Evolutionary conservation across 2,113 vertebrate species (phyloP), one percentile per base, ranked within the genome.

Genomic region (Epinephelus cyanopodus): DNA sequence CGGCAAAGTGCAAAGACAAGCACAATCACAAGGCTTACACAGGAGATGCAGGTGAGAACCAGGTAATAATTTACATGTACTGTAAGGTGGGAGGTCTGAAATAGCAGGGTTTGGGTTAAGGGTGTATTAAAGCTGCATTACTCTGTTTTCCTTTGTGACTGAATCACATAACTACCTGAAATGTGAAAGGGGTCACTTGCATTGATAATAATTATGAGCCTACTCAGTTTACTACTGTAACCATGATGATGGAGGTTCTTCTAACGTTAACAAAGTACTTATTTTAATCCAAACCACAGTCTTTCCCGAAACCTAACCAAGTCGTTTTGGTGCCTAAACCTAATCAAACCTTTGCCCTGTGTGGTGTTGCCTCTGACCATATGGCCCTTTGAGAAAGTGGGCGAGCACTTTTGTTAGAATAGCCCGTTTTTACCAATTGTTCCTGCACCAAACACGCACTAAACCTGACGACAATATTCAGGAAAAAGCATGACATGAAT

Each of bases 21-120:
- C 63, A 62, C 53, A 62, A 62, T 52, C 39, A 62, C 33, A 52
- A 52, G 64, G 1, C 25, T 54, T 8, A 80, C 25, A 61, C 23
- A 73, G 29, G 33, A 48, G 48, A 19, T n/a, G 33, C 11, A 27
- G 52, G 56, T 15, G 27, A 25, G 65, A 70, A 54, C 13, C 27
- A 74, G 69, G 37, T 65, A 48, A 60, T 61, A 65, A 74, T 21
- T 58, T 17, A 62, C 23, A 60, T 14, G 13, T 58, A 63, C 18
- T 29, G n/a, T 11, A 19, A 42, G 19, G 63, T 19, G 19, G 23
- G 4, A 47, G 23, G 14, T 39, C 37, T 45, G 45, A 79, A 27
- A 54, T 27, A 8, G 23, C 11, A 33, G n/a, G 42, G 15, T 23
- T 15, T 58, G 71, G 39, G 1, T 39, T 15, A 50, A 15, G 14